Evolutionary conservation across 35 echinoderm and acorn worm genomes (phyloP), one percentile per base, ranked within the genome.

Genomic region (Heliocidaris tuberculata): DNA sequence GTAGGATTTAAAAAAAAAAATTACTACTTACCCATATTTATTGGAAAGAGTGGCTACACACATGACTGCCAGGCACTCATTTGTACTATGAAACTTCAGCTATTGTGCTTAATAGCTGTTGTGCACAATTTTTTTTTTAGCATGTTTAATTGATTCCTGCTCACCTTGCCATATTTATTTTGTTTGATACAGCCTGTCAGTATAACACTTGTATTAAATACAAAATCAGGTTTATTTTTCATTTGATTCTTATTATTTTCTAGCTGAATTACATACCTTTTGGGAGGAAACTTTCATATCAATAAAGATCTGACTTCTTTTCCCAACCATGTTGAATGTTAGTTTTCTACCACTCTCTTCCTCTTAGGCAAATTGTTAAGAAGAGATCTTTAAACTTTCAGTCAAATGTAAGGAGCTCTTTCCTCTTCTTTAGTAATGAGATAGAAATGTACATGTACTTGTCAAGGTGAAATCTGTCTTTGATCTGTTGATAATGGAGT

Each of bases 161-260:
- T 78, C 21, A 78, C 65, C 65, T 78, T 78, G 65, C 65, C 65
- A 78, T 78, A 78, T 78, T 78, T 78, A 78, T 78, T 78, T 78
- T 78, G 65, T 78, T n/a, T n/a, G 27, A 78, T 78, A 78, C 65
- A 70, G 17, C 21, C 17, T n/a, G n/a, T 24, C 27, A n/a, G 19
- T 78, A 7, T 78, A 78, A 78, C 65, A 21, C 0, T 0, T 78
- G 65, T 78, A 42, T 27, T 27, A 27, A 21, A n/a, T 78, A 21
- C 8, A 17, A 78, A 78, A n/a, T 78, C 65, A 78, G 65, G 65
- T n/a, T 78, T 78, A n/a, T 78, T 78, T n/a, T 78, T 7, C 8
- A 78, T 78, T 78, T 78, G 17, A 27, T 8, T 78, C 27, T 78
- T 78, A 19, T 78, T n/a, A 0, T 70, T 70, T 70, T 78, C 27